Evolutionary conservation across 2,797 vertebrate genomes (phyloP).

Genomic region (Propithecus perrieri): DNA sequence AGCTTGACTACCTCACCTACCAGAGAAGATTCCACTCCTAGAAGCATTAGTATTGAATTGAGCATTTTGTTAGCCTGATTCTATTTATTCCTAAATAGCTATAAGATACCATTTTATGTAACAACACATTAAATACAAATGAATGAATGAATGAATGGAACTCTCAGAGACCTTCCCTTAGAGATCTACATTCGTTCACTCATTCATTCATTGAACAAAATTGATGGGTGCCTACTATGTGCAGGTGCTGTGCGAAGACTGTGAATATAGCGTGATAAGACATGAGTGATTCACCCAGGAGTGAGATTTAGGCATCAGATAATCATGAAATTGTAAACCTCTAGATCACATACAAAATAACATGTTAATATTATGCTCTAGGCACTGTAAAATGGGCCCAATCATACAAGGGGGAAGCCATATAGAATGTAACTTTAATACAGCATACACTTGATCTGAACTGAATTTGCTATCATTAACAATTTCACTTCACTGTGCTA

Average conservation of each 20-base stretch:
- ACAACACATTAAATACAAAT: conserved; percentile 28
- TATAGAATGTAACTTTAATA: conserved; percentile 7
- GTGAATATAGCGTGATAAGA: not conserved
- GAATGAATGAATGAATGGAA: not conserved
- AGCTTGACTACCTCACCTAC: not conserved
- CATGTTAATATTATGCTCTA: not conserved
- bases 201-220: not conserved
- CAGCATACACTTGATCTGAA: not conserved
- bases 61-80: conserved; percentile 12
- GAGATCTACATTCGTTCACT: not conserved
- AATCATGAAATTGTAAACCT: not conserved
- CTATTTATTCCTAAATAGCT: conserved; percentile 33
- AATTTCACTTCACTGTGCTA: conserved; percentile 26
- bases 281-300: not conserved
- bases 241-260: not conserved
- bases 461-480: not conserved
- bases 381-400: not conserved
- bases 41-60: not conserved
- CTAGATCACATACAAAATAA: not conserved
- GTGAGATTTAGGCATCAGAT: not conserved
- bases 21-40: not conserved
- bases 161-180: not conserved
- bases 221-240: not conserved
- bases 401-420: not conserved
- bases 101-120: not conserved